phyloP scores from a whole-genome alignment of 2,888 invertebrate genomes.

The Melanophora roralis region DNA sequence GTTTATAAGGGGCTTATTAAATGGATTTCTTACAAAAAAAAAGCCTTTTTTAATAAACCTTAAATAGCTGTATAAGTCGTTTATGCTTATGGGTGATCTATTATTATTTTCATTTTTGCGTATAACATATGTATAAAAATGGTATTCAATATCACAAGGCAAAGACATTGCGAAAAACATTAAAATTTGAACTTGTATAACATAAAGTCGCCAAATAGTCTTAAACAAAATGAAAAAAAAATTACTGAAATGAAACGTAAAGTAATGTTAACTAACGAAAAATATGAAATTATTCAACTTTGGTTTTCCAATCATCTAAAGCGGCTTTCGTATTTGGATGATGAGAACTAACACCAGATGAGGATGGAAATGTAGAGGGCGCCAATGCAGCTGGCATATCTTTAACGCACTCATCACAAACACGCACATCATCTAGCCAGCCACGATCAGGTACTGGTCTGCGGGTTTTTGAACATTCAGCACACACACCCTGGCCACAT shows the following conservation, averaged over 20 bases:
- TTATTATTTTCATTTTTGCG: constrained; percentile 16
- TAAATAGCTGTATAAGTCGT: too few species aligned
- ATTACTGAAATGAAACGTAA: not conserved
- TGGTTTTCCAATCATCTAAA: constrained; percentile 55
- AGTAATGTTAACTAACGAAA: not conserved
- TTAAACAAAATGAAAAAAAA: constrained; percentile 29
- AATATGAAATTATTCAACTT: constrained; percentile 53
- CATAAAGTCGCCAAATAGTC: constrained; percentile 46
- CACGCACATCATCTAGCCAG: constrained; percentile 85
- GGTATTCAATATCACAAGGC: constrained; percentile 53
- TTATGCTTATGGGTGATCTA: too few species aligned
- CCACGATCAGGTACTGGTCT: constrained; percentile 85
- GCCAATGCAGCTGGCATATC: constrained; percentile 20
- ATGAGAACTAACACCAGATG: constrained; percentile 12
- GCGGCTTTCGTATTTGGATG: constrained; percentile 10
- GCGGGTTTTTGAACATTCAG: constrained; percentile 78
- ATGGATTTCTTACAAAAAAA: too few species aligned
- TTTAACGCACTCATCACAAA: constrained; percentile 83
- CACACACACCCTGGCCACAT: constrained; percentile 85
- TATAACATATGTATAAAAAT: constrained; percentile 36
- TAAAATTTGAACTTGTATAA: constrained; percentile 45
- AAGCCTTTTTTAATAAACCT: too few species aligned
- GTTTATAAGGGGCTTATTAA: too few species aligned
- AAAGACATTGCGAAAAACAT: constrained; percentile 47
- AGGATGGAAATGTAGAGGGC: not conserved